Conservation (phyloP, 2,113 vertebrate genomes). For the Melanostigma gelatinosum region DNA sequence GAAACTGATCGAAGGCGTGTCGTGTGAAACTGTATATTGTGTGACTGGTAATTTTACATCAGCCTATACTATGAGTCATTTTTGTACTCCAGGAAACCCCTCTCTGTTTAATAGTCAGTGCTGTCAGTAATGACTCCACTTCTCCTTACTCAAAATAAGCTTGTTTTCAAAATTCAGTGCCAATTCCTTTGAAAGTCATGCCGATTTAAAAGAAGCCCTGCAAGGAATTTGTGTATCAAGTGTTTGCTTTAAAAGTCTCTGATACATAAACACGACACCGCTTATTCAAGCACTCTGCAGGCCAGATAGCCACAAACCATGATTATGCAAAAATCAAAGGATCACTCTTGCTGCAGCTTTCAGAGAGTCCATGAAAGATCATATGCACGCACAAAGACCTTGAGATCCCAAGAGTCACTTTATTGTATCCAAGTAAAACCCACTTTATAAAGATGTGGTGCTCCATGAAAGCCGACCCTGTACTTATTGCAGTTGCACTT, state of each 20-base stretch:
- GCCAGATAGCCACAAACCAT: conserved; percentile 56
- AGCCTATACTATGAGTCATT: conserved; percentile 47
- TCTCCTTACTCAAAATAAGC: conserved; percentile 47
- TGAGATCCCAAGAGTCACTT: conserved; percentile 56
- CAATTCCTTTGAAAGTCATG: conserved; percentile 40
- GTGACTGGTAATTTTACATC: conserved; percentile 38
- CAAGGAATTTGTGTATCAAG: conserved; percentile 54
- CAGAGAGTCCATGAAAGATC: conserved; percentile 47
- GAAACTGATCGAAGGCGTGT: conserved; percentile 67
- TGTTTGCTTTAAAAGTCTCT: conserved; percentile 50
- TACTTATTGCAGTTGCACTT: conserved; percentile 52
- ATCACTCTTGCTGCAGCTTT: conserved; percentile 62
- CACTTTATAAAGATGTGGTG: conserved; percentile 51
- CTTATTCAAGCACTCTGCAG: conserved; percentile 47
- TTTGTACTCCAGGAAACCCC: conserved; percentile 72
- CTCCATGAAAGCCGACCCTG: conserved; percentile 48
- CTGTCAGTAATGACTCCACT: conserved; percentile 57
- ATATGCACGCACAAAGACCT: conserved; percentile 43
- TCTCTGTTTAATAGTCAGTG: conserved; percentile 52
- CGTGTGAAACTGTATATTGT: conserved; percentile 38
- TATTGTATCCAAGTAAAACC: conserved; percentile 61
- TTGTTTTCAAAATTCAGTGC: conserved; percentile 43
- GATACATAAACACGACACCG: conserved; percentile 57
- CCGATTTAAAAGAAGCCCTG: conserved; percentile 44
- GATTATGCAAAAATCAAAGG: conserved; percentile 64